Evolutionary conservation across 2,113 vertebrate species (phyloP).

Genomic region (Pipra filicauda): DNA sequence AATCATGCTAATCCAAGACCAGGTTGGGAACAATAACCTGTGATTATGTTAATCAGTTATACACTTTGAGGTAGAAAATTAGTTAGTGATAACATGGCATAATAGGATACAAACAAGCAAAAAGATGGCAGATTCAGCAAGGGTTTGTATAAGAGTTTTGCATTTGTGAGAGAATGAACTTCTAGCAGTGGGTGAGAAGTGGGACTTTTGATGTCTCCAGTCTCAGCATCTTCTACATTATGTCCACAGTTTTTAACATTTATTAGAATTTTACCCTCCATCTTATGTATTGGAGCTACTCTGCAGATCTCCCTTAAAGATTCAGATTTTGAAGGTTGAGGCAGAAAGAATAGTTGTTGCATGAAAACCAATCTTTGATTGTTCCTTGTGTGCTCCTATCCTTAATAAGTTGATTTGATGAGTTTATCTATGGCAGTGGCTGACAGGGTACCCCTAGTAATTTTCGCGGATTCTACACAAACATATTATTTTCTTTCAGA

Average conservation of each 20-base stretch:
- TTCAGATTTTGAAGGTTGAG: not conserved
- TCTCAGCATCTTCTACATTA: not conserved
- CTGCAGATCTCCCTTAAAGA: not conserved
- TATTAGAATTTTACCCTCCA: not conserved
- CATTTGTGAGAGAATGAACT: not conserved
- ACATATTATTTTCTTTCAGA: not conserved
- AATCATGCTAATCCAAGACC: not conserved
- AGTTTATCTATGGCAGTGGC: not conserved
- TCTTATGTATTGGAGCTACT: not conserved
- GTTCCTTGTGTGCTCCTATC: not conserved
- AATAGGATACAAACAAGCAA: not conserved
- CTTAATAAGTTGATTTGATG: not conserved
- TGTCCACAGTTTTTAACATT: not conserved
- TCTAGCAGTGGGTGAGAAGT: not conserved
- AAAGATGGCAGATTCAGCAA: not conserved
- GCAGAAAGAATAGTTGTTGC: not conserved
- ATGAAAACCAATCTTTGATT: not conserved
- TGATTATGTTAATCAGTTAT: not conserved
- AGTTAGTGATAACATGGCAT: not conserved
- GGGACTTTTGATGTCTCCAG: not conserved
- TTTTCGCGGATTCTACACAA: not conserved
- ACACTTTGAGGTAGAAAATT: not conserved
- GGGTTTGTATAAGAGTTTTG: not conserved
- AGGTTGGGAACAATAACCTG: not conserved
- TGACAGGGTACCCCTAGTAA: rapidly evolving